Percentiles rank a stretch among this genome's conserved stretches.
phyloP scores from a whole-genome alignment of 1,140 invertebrate species.

The Plutomurus gul region DNA sequence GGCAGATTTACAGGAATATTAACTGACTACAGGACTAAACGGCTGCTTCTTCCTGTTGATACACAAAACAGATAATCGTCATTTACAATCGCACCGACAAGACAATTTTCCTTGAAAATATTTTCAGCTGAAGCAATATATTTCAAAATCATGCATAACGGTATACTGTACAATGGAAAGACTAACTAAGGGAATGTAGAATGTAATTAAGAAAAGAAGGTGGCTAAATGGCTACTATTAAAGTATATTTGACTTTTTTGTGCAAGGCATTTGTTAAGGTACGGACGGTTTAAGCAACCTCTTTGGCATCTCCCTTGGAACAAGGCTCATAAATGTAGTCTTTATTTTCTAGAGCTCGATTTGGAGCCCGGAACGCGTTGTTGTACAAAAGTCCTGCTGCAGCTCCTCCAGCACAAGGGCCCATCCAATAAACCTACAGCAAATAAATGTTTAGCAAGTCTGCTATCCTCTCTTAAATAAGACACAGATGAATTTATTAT shows the following conservation, averaged over 20 bases:
- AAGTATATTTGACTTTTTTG: too few relatives aligned
- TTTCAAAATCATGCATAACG: too few relatives aligned
- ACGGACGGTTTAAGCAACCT: constrained; percentile 40
- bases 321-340: constrained; percentile 46
- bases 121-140: too few relatives aligned
- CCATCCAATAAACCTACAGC: constrained; percentile 51
- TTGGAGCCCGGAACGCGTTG: constrained; percentile 42
- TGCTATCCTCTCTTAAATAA: constrained; percentile 5
- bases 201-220: too few relatives aligned
- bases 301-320: constrained; percentile 50
- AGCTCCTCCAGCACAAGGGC: constrained; percentile 51
- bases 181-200: too few relatives aligned
- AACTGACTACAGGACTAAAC: background rate
- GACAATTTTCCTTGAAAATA: too few relatives aligned
- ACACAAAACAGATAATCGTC: background rate
- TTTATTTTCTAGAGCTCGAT: background rate
- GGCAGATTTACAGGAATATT: too few relatives aligned
- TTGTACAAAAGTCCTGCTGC: constrained; percentile 49
- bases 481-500: background rate
- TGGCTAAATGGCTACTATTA: too few relatives aligned
- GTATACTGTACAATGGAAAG: too few relatives aligned
- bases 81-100: too few relatives aligned
- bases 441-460: background rate
- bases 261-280: background rate
- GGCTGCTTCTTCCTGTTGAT: constrained; percentile 28